A percentile compares a stretch with the other conserved stretches of the same genome.
phyloP scores from a whole-genome alignment of 2,797 vertebrate genomes.

The Bothrops alternatus region DNA sequence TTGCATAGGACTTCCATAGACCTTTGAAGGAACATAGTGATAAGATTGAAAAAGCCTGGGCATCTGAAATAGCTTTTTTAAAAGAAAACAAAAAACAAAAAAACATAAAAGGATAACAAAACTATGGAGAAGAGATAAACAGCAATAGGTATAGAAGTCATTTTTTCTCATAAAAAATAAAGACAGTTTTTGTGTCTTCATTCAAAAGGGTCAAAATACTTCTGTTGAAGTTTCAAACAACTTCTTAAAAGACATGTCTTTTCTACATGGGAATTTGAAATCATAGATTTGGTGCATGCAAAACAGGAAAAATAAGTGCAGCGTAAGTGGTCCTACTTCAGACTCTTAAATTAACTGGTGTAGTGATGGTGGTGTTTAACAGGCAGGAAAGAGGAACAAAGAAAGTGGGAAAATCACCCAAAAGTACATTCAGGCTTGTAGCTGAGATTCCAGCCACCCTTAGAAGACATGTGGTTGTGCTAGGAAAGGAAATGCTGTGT shows the following conservation, averaged over 20 bases:
- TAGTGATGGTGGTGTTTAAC: conserved; percentile 32
- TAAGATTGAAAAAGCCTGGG: neutral
- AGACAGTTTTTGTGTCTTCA: neutral
- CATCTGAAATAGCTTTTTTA: neutral
- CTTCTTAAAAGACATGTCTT: neutral
- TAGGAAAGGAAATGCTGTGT: conserved; percentile 79
- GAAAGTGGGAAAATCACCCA: conserved; percentile 60
- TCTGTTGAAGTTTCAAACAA: neutral
- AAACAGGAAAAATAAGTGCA: conserved; percentile 25
- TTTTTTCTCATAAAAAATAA: neutral
- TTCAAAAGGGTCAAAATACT: neutral
- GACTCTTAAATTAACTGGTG: conserved; percentile 63
- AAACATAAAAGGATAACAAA: neutral
- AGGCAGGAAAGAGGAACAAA: conserved; percentile 51
- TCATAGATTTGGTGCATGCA: conserved; percentile 45
- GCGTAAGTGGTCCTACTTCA: conserved; percentile 47
- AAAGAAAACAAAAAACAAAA: neutral
- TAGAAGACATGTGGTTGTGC: conserved; percentile 66
- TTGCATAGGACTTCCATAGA: neutral
- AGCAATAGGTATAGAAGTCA: neutral
- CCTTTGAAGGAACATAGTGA: neutral
- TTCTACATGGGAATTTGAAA: conserved; percentile 18
- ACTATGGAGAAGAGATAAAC: too few species aligned
- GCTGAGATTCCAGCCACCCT: conserved; percentile 66
- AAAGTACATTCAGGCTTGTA: conserved; percentile 35